A percentile compares a stretch with the other conserved stretches of the same genome.
Evolutionary conservation across 1,140 invertebrate genomes (phyloP).

Genomic region (Leptonema lineaticorne): DNA sequence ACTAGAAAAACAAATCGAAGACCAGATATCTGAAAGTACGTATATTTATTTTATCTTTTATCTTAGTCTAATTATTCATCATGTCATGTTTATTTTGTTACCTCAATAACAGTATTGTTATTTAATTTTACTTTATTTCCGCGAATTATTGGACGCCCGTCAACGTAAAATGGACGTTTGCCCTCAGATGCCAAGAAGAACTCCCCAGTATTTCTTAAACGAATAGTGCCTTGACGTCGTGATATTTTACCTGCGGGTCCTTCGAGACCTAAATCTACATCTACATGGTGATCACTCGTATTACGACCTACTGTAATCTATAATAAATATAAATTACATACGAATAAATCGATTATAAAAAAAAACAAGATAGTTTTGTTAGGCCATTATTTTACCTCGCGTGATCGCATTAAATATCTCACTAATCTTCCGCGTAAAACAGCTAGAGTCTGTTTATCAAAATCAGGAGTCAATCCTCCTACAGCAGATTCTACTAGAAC

Average conservation of each 20-base stretch:
- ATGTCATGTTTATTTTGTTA: constrained; percentile 47
- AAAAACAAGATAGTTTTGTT: background rate
- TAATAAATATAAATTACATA: constrained; percentile 24
- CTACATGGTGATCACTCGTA: constrained; percentile 86
- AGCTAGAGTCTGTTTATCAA: constrained; percentile 91
- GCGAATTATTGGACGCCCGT: constrained; percentile 83
- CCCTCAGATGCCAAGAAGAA: constrained; percentile 94
- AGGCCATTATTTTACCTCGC: constrained; percentile 67
- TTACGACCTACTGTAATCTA: constrained; percentile 89
- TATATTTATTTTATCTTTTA: constrained; percentile 16
- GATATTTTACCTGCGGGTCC: constrained; percentile 86
- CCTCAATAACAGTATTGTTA: constrained; percentile 94
- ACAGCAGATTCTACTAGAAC: constrained; percentile 90
- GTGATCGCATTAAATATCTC: constrained; percentile 92
- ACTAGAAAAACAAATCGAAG: constrained; percentile 90
- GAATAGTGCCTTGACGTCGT: constrained; percentile 83
- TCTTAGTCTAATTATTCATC: background rate
- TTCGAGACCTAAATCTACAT: constrained; percentile 92
- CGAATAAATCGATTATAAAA: background rate
- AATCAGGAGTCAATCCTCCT: constrained; percentile 76
- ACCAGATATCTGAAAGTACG: constrained; percentile 73
- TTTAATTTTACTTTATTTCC: constrained; percentile 86
- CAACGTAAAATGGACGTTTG: constrained; percentile 92
- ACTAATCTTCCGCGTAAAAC: constrained; percentile 91
- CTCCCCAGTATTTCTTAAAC: constrained; percentile 88